Conservation (phyloP, 1,140 invertebrate species). For the Hypsibius dujardini region DNA sequence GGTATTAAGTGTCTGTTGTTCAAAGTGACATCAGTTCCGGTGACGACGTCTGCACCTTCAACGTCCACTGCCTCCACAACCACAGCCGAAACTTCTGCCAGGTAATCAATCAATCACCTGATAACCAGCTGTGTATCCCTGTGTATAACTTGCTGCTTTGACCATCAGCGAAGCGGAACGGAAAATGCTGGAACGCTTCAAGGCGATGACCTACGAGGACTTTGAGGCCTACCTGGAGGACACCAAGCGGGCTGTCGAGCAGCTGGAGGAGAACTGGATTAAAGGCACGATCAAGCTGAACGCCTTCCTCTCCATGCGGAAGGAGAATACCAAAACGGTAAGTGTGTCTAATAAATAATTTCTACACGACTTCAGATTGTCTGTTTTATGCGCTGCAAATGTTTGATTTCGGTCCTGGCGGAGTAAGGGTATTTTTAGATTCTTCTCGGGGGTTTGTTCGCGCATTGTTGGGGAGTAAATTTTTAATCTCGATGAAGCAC, state of each 20-base stretch:
- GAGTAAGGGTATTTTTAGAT: neutral
- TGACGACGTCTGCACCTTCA: no score
- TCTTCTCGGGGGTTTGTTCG: no score
- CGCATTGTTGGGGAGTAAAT: no score
- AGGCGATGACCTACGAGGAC: neutral
- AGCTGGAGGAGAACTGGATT: constrained; percentile 17
- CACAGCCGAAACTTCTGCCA: no score
- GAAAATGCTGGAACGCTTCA: neutral
- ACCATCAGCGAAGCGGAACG: neutral
- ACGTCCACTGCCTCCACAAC: no score
- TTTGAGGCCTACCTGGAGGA: constrained; percentile 13
- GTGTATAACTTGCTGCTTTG: no score
- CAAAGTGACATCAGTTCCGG: no score
- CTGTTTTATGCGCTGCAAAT: neutral
- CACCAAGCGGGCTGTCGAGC: neutral
- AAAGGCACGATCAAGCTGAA: neutral
- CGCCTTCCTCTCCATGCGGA: neutral
- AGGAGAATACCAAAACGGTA: constrained; percentile 7
- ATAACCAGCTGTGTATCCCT: no score
- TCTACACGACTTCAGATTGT: neutral
- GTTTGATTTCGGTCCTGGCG: neutral
- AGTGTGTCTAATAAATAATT: no score
- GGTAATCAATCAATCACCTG: no score
- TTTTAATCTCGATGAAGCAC: no score
- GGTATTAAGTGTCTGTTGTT: no score